These are phyloP conservation scores for Zoroaster sp. DNA, from an alignment of 53 echinoderm and acorn worm species.

Conservation along the genomic window DNA sequence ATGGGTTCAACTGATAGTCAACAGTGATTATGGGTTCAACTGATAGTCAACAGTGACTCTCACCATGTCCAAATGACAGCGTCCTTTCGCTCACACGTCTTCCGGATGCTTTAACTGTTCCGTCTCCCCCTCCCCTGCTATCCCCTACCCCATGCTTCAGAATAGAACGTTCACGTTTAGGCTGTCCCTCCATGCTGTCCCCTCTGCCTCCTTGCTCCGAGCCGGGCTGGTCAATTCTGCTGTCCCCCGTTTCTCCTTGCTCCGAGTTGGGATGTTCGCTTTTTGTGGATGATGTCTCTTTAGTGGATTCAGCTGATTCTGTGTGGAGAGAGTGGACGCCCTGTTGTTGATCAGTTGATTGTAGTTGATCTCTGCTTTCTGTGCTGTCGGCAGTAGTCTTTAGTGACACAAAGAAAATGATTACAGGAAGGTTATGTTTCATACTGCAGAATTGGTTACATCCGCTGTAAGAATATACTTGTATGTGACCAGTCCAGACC, in stretches of 20 bases:
- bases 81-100: slow-evolving; percentile 15
- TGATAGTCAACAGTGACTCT: not conserved
- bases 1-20: too few relatives aligned
- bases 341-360: not conserved
- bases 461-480: too few relatives aligned
- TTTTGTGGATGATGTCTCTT: not conserved
- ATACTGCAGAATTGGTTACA: too few relatives aligned
- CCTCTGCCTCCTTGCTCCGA: not conserved
- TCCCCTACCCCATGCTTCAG: slow-evolving; percentile 17
- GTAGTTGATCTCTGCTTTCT: not conserved
- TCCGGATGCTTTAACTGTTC: slow-evolving; percentile 9
- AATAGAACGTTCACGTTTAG: slow-evolving; percentile 35
- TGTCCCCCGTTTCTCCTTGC: not conserved
- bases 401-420: not conserved
- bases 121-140: slow-evolving; percentile 30
- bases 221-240: not conserved
- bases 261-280: not conserved
- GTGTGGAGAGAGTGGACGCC: not conserved
- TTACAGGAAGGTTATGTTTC: too few relatives aligned
- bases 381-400: not conserved
- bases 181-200: not conserved
- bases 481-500: too few relatives aligned
- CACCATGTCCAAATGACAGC: slow-evolving; percentile 43
- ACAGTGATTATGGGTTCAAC: too few relatives aligned
- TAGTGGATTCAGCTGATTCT: not conserved